These are phyloP conservation scores for Stichopus horrens DNA, from an alignment of 53 echinoderm and acorn worm genomes.

Conservation along the genomic window DNA sequence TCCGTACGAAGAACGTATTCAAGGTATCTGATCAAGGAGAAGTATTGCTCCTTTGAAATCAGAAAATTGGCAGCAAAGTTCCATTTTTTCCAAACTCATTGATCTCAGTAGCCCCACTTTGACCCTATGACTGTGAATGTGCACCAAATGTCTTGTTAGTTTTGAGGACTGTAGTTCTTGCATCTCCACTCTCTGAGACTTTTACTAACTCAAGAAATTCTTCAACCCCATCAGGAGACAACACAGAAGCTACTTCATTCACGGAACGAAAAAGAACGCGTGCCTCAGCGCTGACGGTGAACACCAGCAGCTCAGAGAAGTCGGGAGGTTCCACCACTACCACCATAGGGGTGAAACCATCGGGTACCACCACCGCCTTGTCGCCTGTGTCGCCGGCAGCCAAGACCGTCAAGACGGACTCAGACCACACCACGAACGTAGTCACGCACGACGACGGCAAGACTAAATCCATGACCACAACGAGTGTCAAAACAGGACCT, in stretches of 20 bases:
- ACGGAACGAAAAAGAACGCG: conserved; percentile 41
- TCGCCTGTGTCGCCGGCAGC: conserved; percentile 33
- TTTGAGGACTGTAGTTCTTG: too few species aligned
- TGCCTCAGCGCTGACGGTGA: conserved; percentile 34
- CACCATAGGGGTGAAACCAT: conserved; percentile 1
- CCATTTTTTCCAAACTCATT: too few species aligned
- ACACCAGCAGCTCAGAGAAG: background rate
- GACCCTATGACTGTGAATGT: too few species aligned
- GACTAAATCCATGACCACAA: conserved; percentile 67
- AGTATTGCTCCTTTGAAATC: too few species aligned
- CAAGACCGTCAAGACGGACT: conserved; percentile 20
- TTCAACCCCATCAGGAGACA: conserved; percentile 1
- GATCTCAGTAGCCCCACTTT: too few species aligned
- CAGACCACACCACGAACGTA: conserved; percentile 47
- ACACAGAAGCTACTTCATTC: background rate
- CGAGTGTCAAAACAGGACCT: conserved; percentile 62
- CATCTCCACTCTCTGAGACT: background rate
- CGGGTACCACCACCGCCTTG: conserved; percentile 5
- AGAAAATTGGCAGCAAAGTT: too few species aligned
- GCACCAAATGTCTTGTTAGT: too few species aligned
- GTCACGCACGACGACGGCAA: conserved; percentile 64
- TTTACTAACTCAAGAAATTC: background rate
- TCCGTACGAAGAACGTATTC: too few species aligned
- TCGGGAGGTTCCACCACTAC: background rate
- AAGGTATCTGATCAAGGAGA: too few species aligned